Base-by-base conservation (phyloP, 2,113 vertebrate genomes). In the Malaclemys terrapin region DNA sequence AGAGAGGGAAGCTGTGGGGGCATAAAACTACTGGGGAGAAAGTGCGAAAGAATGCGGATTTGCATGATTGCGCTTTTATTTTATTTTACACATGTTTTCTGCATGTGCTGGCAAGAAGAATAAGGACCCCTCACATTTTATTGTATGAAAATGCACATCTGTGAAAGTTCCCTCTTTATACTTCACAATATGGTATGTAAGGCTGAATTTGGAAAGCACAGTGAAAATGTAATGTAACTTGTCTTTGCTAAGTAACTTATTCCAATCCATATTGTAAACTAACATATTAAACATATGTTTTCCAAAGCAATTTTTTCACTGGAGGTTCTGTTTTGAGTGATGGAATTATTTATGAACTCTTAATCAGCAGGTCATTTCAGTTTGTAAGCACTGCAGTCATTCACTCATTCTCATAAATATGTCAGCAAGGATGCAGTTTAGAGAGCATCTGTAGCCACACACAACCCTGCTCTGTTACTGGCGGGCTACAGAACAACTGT, bases 141-240 rank as follows among this genome's bases (percentile, higher is more conserved):
- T 84, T 78, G 57, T 75, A 0, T 93, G 96, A 95, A 93, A 89
- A 78, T 57, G 10, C 53, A 75, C 95, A 92, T 92, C 94, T 96
- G 93, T 31, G 89, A 0, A 0, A 84, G 72, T 45, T 93, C 56
- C 53, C 42, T 92, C 59, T 56, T 57, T n/a, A 56, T 35, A 80
- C 35, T 83, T 27, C 27, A 53, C 85, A 56, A 91, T 2, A 11
- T 62, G 81, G 57, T 7, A n/a, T 82, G 91, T 49, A 93, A 89
- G 84, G 75, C 54, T 84, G 65, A 80, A 82, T 47, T 86, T 80
- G 93, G 85, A 97, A 94, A 5, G 38, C 31, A 9, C 1, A 6
- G 10, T 27, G 53, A 45, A 94, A 93, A 94, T 1, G 2, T 0
- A 87, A 56, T 17, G 1, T 0, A 1, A 22, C 50, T 85, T 80